A percentile compares a stretch with the other conserved stretches of the same genome.
Conservation (phyloP, 2,113 vertebrate genomes). For the Rhipidura dahli region DNA sequence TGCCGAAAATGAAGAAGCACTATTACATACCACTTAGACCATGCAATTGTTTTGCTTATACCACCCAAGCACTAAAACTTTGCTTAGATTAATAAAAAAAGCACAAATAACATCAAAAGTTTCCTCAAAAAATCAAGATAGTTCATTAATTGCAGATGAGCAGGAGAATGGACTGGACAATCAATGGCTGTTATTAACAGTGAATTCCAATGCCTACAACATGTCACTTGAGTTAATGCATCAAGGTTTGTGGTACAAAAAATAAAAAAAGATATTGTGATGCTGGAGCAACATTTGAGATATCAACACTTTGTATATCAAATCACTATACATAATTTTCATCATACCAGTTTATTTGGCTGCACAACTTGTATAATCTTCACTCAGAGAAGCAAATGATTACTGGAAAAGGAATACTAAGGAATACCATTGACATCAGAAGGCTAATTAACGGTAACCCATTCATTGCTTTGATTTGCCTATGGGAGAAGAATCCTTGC, state of each 20-base stretch:
- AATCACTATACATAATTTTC: background rate
- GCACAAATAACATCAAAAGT: background rate
- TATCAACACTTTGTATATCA: background rate
- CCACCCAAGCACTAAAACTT: background rate
- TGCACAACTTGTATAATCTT: background rate
- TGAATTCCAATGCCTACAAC: background rate
- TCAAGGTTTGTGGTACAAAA: background rate
- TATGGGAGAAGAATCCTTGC: background rate
- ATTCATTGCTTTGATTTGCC: background rate
- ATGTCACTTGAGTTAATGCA: background rate
- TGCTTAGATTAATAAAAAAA: background rate
- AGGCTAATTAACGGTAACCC: background rate
- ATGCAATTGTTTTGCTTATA: background rate
- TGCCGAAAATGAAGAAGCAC: background rate
- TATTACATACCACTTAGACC: background rate
- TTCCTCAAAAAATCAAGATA: background rate
- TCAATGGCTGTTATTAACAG: background rate
- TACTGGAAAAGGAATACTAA: background rate
- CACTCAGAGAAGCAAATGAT: background rate
- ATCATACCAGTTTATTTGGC: background rate
- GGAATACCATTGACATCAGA: background rate
- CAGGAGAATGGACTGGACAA: background rate
- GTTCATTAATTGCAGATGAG: background rate
- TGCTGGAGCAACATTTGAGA: background rate
- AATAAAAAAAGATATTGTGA: background rate